These are phyloP conservation scores for Rhinoderma darwinii DNA, from an alignment of 2,113 vertebrate species.

Conservation along the genomic window DNA sequence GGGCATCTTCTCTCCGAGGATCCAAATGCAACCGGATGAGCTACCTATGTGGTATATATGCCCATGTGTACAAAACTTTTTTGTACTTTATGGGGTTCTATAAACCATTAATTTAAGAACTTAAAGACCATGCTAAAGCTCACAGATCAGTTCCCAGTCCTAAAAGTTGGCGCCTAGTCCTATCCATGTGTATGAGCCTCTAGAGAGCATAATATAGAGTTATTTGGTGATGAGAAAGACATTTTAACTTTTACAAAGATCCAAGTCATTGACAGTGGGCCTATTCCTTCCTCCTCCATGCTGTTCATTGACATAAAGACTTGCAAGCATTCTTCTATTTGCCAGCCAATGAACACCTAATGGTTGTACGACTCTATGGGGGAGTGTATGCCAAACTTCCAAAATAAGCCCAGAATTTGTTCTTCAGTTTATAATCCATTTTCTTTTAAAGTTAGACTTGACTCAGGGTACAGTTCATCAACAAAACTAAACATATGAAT, in stretches of 20 bases:
- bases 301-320: neutral
- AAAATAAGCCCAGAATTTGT: neutral
- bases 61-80: neutral
- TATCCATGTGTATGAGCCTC: no score
- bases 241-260: neutral
- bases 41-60: no score
- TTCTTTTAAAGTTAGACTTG: neutral
- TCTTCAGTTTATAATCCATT: neutral
- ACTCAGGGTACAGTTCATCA: neutral
- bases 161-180: no score
- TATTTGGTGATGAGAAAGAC: neutral
- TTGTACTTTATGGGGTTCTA: neutral
- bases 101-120: neutral
- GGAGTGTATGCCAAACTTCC: neutral
- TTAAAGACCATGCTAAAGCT: no score
- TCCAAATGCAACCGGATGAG: no score
- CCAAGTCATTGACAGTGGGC: neutral
- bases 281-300: neutral
- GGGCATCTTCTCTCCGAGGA: no score
- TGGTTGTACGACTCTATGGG: neutral
- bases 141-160: no score
- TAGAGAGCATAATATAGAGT: neutral
- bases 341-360: neutral
- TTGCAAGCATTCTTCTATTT: neutral
- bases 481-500: neutral